Percentiles rank a stretch among this genome's conserved stretches.
phyloP scores from a whole-genome alignment of 2,113 vertebrate species.

The Leucosticte australis region DNA sequence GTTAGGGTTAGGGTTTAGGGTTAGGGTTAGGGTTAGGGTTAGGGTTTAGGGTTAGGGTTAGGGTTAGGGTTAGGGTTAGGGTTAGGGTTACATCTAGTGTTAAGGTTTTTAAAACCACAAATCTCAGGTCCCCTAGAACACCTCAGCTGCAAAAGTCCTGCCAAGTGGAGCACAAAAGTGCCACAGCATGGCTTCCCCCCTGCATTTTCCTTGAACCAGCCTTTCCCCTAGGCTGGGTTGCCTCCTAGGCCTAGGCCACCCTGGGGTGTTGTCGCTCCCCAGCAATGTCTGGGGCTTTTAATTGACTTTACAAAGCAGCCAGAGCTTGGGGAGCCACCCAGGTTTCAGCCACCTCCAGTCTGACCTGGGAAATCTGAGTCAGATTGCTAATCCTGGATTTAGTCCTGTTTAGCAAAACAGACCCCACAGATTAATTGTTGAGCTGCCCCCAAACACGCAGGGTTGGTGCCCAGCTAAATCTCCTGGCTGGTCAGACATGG shows the following conservation, averaged over 20 bases:
- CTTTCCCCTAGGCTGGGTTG: neutral
- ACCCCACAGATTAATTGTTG: neutral
- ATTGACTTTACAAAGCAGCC: neutral
- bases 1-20: too few relatives aligned
- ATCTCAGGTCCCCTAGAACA: too few relatives aligned
- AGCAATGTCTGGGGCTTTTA: neutral
- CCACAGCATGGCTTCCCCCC: neutral
- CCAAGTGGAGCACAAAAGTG: neutral
- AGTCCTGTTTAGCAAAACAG: conserved; percentile 37
- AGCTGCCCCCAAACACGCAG: neutral
- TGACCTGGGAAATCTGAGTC: conserved; percentile 12
- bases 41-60: too few relatives aligned
- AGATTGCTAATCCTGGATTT: conserved; percentile 53
- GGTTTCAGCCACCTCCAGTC: conserved; percentile 3
- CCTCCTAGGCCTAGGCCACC: neutral
- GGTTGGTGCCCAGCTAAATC: conserved; percentile 44
- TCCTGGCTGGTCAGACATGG: conserved; percentile 33
- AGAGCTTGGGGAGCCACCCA: neutral
- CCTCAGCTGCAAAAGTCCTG: too few relatives aligned
- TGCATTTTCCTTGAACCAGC: neutral
- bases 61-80: too few relatives aligned
- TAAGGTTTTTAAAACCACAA: too few relatives aligned
- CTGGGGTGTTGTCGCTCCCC: neutral
- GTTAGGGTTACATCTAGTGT: too few relatives aligned
- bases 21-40: too few relatives aligned